A percentile compares a stretch with the other conserved stretches of the same genome.
Conservation (phyloP, 1,140 invertebrate species). For the Aethina tumida region DNA sequence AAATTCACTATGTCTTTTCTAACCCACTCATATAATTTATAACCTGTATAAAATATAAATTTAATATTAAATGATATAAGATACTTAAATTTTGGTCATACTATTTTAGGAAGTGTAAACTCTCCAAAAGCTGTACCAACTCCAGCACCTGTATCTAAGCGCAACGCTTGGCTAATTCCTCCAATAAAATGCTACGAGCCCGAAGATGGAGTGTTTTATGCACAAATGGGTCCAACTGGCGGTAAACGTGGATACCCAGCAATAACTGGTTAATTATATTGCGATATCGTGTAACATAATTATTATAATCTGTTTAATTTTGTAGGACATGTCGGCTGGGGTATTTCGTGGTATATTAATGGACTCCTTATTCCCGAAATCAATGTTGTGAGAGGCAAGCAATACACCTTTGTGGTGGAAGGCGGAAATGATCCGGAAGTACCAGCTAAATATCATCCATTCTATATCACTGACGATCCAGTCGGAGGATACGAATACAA, state of each 20-base stretch:
- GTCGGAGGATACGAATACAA: conserved; percentile 85
- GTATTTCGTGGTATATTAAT: conserved; percentile 92
- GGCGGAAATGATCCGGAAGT: conserved; percentile 69
- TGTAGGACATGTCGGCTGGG: conserved; percentile 83
- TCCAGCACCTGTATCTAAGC: conserved; percentile 47
- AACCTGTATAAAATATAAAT: too few species aligned
- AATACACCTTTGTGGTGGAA: conserved; percentile 85
- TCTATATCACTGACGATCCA: conserved; percentile 90
- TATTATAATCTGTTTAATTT: conserved; percentile 2
- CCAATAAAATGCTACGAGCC: conserved; percentile 81
- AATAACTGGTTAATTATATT: conserved; percentile 56
- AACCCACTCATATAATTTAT: too few species aligned
- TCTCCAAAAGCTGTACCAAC: conserved; percentile 41
- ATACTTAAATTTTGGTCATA: too few species aligned
- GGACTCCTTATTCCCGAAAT: conserved; percentile 88
- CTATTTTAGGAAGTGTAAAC: too few species aligned
- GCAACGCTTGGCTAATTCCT: conserved; percentile 70
- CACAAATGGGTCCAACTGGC: conserved; percentile 83
- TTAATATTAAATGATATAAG: too few species aligned
- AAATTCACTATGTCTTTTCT: too few species aligned
- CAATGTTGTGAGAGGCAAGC: conserved; percentile 79
- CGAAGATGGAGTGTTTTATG: conserved; percentile 81
- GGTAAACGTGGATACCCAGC: conserved; percentile 77
- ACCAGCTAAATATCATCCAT: conserved; percentile 83
- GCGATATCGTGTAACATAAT: neutral